Base-by-base conservation (phyloP, 2,113 vertebrate species). In the Gallinago undulata region DNA sequence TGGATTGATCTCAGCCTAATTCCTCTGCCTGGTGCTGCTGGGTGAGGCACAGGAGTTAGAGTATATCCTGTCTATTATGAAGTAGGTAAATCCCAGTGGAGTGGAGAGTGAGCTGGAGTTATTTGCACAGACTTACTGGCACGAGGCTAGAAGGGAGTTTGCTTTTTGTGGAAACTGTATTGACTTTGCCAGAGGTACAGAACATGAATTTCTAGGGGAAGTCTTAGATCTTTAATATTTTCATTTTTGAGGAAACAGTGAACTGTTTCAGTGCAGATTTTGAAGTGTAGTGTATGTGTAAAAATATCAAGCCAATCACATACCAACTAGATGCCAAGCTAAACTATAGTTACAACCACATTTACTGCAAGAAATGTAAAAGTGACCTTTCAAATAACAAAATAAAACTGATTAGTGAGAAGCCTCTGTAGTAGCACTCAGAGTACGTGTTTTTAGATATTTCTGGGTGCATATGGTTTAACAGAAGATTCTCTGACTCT, bases 151-250 rank as follows among this genome's bases (percentile, higher is more conserved):
- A 88, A 55, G 62, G 66, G 67, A 91, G 77, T 91, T 89, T 78
- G 47, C 76, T 97, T 97, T 96, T 96, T 55, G 33, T 51, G 88
- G 77, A 95, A 95, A 96, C 79, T 83, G 3, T 86, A 77, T 87
- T 73, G 91, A 51, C 93, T 91, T 97, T 97, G 95, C 95, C 93
- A 94, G 68, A 81, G 85, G 63, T 81, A 73, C 14, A 80, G 60
- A 75, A 70, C 64, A 73, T 92, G 33, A 93, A 28, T 89, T 92
- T 87, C 69, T 62, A 60, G 48, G 55, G 59, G 39, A 70, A 80
- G 37, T 75, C 90, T 92, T 95, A 56, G 31, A 82, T 93, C 84
- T 96, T 64, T 70, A 96, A 85, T 95, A 83, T 64, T 96, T 97
- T 91, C 48, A 84, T 79, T 48, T 84, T 30, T 93, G 79, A 89